Conservation (phyloP, 1,140 invertebrate species). For the Aradophagus sp. region DNA sequence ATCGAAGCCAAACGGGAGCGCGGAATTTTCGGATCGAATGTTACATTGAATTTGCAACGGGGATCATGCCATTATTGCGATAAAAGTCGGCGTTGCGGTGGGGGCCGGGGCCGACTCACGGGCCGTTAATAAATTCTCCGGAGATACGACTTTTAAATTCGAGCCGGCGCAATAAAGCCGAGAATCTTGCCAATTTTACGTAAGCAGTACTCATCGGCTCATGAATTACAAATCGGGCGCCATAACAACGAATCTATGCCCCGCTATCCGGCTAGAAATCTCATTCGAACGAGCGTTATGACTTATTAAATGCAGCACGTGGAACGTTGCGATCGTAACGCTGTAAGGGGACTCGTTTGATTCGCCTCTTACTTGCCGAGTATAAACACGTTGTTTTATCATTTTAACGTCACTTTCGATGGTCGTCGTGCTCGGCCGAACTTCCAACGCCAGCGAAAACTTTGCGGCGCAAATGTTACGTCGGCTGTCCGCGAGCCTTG, state of each 20-base stretch:
- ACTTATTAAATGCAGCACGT: too few species aligned
- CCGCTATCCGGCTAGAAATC: conserved; percentile 20
- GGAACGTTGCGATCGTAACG: too few species aligned
- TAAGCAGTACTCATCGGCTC: conserved; percentile 58
- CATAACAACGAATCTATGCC: conserved; percentile 29
- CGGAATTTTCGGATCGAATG: conserved; percentile 27
- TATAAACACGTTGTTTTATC: too few species aligned
- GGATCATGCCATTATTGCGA: conserved; percentile 17
- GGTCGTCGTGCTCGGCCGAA: too few species aligned
- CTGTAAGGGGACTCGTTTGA: too few species aligned
- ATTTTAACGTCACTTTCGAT: too few species aligned
- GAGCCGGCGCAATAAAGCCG: conserved; percentile 46
- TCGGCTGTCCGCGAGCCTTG: too few species aligned
- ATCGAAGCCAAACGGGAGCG: conserved; percentile 8
- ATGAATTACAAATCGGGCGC: conserved; percentile 65
- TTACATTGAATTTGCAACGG: conserved; percentile 38
- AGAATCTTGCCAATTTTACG: conserved; percentile 51
- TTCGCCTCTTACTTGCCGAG: too few species aligned
- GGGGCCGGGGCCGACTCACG: too few species aligned
- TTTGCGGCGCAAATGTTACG: too few species aligned
- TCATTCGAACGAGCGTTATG: conserved; percentile 30
- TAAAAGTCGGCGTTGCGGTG: conserved; percentile 20
- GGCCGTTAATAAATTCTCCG: conserved; percentile 32
- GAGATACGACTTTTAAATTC: conserved; percentile 39
- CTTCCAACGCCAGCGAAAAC: too few species aligned